A percentile compares a stretch with the other conserved stretches of the same genome.
phyloP scores from a whole-genome alignment of 2,113 vertebrate genomes.

The Heliornis fulica region DNA sequence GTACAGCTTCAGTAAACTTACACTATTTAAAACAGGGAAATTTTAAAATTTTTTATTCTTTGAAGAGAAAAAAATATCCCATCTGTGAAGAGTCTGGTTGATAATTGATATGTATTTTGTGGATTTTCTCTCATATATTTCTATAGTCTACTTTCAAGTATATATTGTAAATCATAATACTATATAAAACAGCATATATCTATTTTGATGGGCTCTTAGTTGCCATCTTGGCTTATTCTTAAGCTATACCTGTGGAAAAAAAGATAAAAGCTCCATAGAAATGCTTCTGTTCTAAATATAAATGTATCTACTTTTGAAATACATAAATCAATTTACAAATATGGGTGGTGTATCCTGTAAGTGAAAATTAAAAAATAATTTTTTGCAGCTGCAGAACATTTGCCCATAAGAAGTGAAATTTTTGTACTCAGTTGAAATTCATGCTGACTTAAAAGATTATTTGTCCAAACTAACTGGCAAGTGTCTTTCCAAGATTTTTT shows the following conservation, averaged over 20 bases:
- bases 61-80: not conserved
- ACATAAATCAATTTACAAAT: not conserved
- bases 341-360: not conserved
- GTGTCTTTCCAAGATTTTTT: not conserved
- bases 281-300: not conserved
- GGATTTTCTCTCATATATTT: not conserved
- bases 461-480: not conserved
- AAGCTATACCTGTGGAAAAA: not conserved
- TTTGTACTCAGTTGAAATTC: not conserved
- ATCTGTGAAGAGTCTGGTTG: not conserved
- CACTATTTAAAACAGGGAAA: not conserved
- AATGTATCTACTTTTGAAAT: not conserved
- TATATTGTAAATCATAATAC: not conserved
- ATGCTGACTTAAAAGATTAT: not conserved
- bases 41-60: not conserved
- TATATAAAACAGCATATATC: not conserved
- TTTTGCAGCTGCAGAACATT: not conserved
- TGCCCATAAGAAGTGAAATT: not conserved
- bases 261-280: not conserved
- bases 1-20: not conserved
- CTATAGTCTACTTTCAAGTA: not conserved
- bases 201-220: not conserved
- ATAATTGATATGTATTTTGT: not conserved
- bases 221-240: not conserved
- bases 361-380: not conserved